Base-by-base conservation (phyloP, 2,113 vertebrate species). In the Cryptoleucopteryx plumbea region DNA sequence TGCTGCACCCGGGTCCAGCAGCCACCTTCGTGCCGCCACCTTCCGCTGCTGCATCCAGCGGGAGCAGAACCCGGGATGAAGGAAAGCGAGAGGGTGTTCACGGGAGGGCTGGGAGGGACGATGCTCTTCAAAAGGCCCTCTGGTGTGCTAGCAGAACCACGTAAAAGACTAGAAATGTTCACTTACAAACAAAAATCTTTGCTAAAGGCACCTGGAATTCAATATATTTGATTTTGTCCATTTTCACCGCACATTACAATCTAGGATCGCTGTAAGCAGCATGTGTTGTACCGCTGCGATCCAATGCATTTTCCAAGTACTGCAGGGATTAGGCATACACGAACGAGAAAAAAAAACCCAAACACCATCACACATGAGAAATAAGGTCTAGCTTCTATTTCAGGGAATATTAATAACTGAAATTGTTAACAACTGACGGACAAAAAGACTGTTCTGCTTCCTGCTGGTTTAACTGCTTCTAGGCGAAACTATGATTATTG, bases 261-360 rank as follows among this genome's bases (percentile, higher is more conserved):
- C 20, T 6, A 34, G 25, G 27, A 48, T 31, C 17, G 9, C 32
- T 17, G n/a, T 38, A 52, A 84, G 38, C 47, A 81, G 66, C 32
- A 11, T 4, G 13, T 4, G 10, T 53, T 25, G 5, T 38, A 59
- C 8, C 1, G 3, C 43, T 2, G 2, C 0, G 9, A 53, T 79
- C 29, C 74, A 62, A 63, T 52, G 72, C 2, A 36, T 74, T 89
- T 92, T 43, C 70, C 26, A 88, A 40, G 25, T 31, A 34, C 31
- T 38, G 22, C 15, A 74, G 52, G 62, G 31, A 87, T 82, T 32
- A 71, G 65, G 71, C 66, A 92, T 16, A 20, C 25, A 27, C 2
- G 42, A 79, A 80, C 16, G 42, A 81, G 62, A 85, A 82, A 38
- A 45, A 77, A 32, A 58, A 43, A 38, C 17, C 23, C 55, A 62